phyloP scores from a whole-genome alignment of 2,113 vertebrate genomes.

The Anguilla japonica region DNA sequence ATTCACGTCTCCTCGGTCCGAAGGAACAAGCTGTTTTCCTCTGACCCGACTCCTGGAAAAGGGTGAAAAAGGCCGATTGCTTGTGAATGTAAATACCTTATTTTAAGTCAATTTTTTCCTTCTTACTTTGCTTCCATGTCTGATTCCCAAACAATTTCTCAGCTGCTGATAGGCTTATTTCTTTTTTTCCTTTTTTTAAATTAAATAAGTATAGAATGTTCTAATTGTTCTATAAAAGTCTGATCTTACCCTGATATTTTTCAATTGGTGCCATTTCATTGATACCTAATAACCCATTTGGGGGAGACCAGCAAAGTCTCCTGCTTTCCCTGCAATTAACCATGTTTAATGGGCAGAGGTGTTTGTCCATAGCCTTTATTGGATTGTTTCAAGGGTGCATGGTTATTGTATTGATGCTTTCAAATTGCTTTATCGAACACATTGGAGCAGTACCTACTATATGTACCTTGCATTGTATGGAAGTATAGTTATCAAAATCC shows the following conservation, averaged over 20 bases:
- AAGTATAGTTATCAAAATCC: background rate
- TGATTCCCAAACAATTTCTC: background rate
- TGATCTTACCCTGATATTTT: background rate
- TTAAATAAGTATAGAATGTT: background rate
- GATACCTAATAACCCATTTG: background rate
- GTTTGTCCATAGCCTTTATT: conserved; percentile 25
- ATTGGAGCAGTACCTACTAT: conserved; percentile 16
- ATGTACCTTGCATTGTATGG: background rate
- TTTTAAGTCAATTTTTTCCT: background rate
- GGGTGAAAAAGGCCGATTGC: background rate
- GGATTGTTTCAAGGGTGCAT: conserved; percentile 25
- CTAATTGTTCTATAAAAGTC: background rate
- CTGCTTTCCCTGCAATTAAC: conserved; percentile 17
- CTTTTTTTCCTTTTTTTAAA: background rate
- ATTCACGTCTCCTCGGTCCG: background rate
- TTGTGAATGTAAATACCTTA: background rate
- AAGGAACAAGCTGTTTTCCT: background rate
- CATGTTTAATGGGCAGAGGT: conserved; percentile 16
- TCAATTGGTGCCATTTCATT: background rate
- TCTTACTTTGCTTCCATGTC: background rate
- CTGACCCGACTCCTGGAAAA: background rate
- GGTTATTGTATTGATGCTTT: conserved; percentile 28
- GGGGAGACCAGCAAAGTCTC: conserved; percentile 13
- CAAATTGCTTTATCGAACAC: conserved; percentile 27
- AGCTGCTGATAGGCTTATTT: background rate